Evolutionary conservation across 2,888 invertebrate genomes (phyloP).

Genomic region (Scelioninae gen. 1): DNA sequence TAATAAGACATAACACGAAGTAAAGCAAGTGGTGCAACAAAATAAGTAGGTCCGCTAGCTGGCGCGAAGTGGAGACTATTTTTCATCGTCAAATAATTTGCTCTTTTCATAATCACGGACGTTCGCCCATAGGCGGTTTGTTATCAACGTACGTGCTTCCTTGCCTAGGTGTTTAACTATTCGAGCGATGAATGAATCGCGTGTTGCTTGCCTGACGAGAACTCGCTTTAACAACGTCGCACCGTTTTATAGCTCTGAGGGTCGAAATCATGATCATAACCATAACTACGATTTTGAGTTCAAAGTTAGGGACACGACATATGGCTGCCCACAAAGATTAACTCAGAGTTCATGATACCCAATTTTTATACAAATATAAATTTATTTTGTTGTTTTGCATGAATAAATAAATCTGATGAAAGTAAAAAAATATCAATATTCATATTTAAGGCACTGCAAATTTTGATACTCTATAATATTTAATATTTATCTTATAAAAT

Average conservation of each 20-base stretch:
- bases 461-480: no score
- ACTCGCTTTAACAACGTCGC: slow-evolving; percentile 53
- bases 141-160: slow-evolving; percentile 55
- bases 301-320: not conserved
- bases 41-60: slow-evolving; percentile 19
- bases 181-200: slow-evolving; percentile 65
- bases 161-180: slow-evolving; percentile 56
- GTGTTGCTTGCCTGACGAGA: slow-evolving; percentile 41
- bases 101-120: slow-evolving; percentile 57
- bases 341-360: not conserved
- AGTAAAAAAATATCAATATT: no score
- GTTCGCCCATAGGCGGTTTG: slow-evolving; percentile 38
- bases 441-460: no score
- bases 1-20: slow-evolving; percentile 45
- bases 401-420: no score
- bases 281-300: slow-evolving; percentile 36
- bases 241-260: slow-evolving; percentile 26
- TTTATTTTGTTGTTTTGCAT: no score
- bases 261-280: slow-evolving; percentile 41
- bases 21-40: slow-evolving; percentile 22
- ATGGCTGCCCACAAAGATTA: slow-evolving; percentile 9
- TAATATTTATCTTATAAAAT: no score
- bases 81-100: slow-evolving; percentile 62
- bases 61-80: slow-evolving; percentile 41
- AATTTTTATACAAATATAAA: no score